These are phyloP conservation scores for Steatocranus sp. DNA, from an alignment of 2,797 vertebrate species.

Conservation along the genomic window DNA sequence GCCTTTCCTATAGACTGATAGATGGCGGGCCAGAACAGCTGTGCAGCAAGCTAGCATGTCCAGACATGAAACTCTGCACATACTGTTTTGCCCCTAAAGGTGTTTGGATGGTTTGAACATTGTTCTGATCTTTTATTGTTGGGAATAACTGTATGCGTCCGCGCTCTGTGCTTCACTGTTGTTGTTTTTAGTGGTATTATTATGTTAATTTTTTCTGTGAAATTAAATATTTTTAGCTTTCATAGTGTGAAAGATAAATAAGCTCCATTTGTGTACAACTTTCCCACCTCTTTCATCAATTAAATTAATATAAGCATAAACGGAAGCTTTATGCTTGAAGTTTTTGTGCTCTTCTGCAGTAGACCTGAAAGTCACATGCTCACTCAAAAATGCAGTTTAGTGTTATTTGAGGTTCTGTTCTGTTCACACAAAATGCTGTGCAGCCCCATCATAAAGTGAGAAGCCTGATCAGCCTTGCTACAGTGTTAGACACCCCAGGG, in stretches of 20 bases:
- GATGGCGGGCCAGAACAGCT: constrained; percentile 1
- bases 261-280: not conserved
- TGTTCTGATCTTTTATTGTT: not conserved
- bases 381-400: not conserved
- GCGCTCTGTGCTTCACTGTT: not conserved
- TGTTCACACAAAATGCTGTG: not conserved
- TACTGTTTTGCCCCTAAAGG: not conserved
- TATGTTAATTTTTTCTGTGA: not conserved
- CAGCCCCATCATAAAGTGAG: not conserved
- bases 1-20: not conserved
- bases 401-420: not conserved
- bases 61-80: constrained; percentile 20
- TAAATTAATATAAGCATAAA: not conserved
- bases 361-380: not conserved
- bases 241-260: not conserved
- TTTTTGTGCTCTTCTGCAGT: not conserved
- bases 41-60: constrained; percentile 26
- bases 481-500: not conserved
- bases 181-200: not conserved
- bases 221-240: not conserved
- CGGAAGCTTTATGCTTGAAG: not conserved
- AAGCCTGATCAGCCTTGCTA: not conserved
- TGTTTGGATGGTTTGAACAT: not conserved
- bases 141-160: not conserved
- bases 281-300: not conserved